phyloP scores from a whole-genome alignment of 2,113 vertebrate genomes.

The Clarias macrocephalus region DNA sequence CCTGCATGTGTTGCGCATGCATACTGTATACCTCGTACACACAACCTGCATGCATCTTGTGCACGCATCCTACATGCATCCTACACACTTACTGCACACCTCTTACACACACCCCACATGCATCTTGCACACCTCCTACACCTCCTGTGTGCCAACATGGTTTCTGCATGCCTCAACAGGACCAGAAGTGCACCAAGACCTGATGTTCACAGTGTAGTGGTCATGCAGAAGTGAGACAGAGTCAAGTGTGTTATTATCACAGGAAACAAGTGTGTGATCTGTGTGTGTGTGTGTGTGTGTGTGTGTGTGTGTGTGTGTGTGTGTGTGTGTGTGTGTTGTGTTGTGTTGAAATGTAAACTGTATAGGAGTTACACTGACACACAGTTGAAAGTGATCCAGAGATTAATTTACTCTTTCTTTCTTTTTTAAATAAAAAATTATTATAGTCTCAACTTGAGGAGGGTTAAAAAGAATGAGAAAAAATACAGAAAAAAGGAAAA shows the following conservation, averaged over 20 bases:
- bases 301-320: not conserved
- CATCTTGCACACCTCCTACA: not conserved
- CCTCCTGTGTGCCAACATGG: not conserved
- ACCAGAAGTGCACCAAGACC: not conserved
- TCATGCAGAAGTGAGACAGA: not conserved
- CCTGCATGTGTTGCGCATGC: too few species aligned
- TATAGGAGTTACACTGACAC: not conserved
- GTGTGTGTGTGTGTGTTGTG: not conserved
- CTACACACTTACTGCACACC: not conserved
- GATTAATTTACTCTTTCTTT: not conserved
- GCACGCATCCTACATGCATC: not conserved
- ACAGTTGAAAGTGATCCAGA: not conserved
- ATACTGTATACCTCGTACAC: not conserved
- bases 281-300: not conserved
- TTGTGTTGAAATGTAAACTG: not conserved
- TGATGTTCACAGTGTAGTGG: not conserved
- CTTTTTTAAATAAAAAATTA: not conserved
- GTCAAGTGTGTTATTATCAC: not conserved
- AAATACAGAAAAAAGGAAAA: not conserved
- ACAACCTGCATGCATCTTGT: not conserved
- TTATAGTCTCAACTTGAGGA: not conserved
- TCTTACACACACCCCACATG: not conserved
- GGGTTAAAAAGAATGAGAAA: not conserved
- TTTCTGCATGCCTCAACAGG: not conserved
- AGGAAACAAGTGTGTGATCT: not conserved